Percentiles rank a stretch among this genome's conserved stretches.
These are phyloP conservation scores for Scolopax mira DNA, from an alignment of 2,113 vertebrate genomes.

Conservation along the genomic window DNA sequence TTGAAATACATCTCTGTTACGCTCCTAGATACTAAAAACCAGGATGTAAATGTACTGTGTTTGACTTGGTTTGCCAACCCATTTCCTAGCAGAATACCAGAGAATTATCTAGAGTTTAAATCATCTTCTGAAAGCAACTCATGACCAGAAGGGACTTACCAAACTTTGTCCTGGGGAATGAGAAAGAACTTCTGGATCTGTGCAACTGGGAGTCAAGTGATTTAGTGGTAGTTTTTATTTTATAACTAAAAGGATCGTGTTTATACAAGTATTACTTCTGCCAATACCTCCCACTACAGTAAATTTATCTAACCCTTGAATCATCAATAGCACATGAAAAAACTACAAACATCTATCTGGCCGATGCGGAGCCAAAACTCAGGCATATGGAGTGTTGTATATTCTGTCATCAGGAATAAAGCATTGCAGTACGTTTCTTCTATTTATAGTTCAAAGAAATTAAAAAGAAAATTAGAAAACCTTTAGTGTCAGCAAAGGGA, in stretches of 20 bases:
- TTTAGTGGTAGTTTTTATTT: slow-evolving; percentile 38
- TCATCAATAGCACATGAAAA: slow-evolving; percentile 50
- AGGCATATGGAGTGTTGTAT: slow-evolving; percentile 41
- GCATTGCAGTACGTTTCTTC: background rate
- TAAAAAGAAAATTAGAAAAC: slow-evolving; percentile 18
- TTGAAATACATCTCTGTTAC: background rate
- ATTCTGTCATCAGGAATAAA: slow-evolving; percentile 34
- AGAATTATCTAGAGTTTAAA: slow-evolving; percentile 7
- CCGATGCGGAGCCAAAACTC: slow-evolving; percentile 24
- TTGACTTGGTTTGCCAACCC: background rate
- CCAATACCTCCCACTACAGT: slow-evolving; percentile 58
- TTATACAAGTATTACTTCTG: slow-evolving; percentile 51
- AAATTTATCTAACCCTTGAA: slow-evolving; percentile 64
- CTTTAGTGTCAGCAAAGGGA: slow-evolving; percentile 33
- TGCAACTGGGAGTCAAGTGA: slow-evolving; percentile 17
- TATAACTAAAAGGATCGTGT: slow-evolving; percentile 51
- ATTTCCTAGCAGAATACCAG: background rate
- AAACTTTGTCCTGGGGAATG: background rate
- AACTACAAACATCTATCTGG: slow-evolving; percentile 45
- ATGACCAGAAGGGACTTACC: background rate
- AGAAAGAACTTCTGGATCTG: slow-evolving; percentile 30
- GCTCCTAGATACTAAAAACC: background rate
- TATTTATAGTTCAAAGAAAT: slow-evolving; percentile 52
- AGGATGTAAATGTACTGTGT: background rate
- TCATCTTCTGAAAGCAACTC: background rate